Percentiles rank a stretch among this genome's conserved stretches.
Evolutionary conservation across 2,888 invertebrate genomes (phyloP).

Genomic region (Drosophila seclusa): DNA sequence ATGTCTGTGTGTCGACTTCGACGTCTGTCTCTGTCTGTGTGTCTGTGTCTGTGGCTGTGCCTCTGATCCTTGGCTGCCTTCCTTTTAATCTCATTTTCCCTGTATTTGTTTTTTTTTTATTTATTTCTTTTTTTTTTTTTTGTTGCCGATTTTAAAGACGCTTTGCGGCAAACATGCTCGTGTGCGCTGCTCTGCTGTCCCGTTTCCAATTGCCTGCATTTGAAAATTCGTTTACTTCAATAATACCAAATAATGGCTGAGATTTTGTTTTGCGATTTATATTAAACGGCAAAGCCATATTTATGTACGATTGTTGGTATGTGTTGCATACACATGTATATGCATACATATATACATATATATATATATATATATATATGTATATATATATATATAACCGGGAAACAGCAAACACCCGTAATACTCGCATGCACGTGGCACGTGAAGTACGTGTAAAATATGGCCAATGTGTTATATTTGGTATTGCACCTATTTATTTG

Average conservation of each 20-base stretch:
- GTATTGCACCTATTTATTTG: constrained; percentile 20
- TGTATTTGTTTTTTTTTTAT: not conserved
- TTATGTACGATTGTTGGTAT: constrained; percentile 15
- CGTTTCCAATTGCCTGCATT: constrained; percentile 51
- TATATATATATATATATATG: not conserved
- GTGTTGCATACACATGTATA: not conserved
- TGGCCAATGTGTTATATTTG: constrained; percentile 18
- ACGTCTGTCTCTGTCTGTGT: not conserved
- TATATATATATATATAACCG: not conserved
- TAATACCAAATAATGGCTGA: constrained; percentile 67
- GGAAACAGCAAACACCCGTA: not conserved
- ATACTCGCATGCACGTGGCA: constrained; percentile 8
- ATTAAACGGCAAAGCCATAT: constrained; percentile 21
- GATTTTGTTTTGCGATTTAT: constrained; percentile 61
- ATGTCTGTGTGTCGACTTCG: constrained; percentile 4
- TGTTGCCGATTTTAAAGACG: constrained; percentile 59
- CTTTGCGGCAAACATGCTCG: constrained; percentile 34
- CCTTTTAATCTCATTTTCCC: constrained; percentile 44
- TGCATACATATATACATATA: not conserved
- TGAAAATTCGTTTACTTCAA: constrained; percentile 66
- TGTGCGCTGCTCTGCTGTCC: constrained; percentile 8
- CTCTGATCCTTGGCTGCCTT: constrained; percentile 18
- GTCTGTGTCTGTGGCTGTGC: constrained; percentile 10
- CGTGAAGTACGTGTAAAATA: constrained; percentile 18
- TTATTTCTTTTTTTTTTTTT: not conserved